phyloP scores from a whole-genome alignment of 1,140 invertebrate genomes.

The Limonius californicus region DNA sequence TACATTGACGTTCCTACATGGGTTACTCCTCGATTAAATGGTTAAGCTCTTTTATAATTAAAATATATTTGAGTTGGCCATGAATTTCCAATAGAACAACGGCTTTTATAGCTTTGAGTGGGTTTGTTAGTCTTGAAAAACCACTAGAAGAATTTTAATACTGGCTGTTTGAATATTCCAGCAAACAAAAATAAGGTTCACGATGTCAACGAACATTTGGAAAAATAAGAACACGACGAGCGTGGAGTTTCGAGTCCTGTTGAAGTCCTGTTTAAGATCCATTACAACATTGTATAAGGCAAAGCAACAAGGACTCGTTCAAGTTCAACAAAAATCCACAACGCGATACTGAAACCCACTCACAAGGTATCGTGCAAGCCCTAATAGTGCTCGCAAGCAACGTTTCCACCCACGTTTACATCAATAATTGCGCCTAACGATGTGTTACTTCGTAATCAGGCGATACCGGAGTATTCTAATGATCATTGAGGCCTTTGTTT shows the following conservation, averaged over 20 bases:
- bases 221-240: no score
- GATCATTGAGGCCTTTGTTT: constrained; percentile 18
- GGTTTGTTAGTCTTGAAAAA: no score
- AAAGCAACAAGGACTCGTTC: neutral
- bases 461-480: constrained; percentile 20
- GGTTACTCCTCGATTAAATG: no score
- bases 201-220: no score
- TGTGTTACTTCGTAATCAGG: constrained; percentile 22
- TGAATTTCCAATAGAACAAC: no score
- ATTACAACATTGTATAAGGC: neutral
- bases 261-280: neutral
- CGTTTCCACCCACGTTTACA: constrained; percentile 17
- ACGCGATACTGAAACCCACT: neutral
- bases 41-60: no score
- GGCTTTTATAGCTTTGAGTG: no score
- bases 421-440: constrained; percentile 27
- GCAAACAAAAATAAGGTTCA: no score
- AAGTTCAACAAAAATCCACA: constrained; percentile 2
- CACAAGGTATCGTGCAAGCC: constrained; percentile 9
- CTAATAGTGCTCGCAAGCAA: constrained; percentile 7
- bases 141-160: no score
- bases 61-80: no score
- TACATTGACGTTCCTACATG: no score
- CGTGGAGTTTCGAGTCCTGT: neutral
- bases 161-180: no score